Evolutionary conservation across 1,140 invertebrate genomes (phyloP).

Genomic region (Coenobita brevimanus): DNA sequence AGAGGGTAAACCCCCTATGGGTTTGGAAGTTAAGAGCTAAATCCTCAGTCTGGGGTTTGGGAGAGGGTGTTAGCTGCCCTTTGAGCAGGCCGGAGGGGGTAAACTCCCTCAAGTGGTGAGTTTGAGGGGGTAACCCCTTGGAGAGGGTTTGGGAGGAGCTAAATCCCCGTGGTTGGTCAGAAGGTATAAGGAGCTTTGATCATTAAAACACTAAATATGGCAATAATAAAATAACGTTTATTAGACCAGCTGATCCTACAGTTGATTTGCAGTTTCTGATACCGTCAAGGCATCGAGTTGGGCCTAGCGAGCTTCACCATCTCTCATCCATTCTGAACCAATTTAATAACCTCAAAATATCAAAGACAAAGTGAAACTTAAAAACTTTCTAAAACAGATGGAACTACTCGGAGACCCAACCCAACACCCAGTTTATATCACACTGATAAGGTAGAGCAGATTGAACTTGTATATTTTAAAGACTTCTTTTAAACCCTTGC

Average conservation of each 20-base stretch:
- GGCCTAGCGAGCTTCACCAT: neutral
- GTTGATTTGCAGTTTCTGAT: slow-evolving; percentile 57
- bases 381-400: neutral
- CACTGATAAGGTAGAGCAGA: slow-evolving; percentile 36
- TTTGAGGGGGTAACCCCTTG: too few relatives aligned
- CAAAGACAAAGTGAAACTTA: neutral
- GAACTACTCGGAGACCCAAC: neutral
- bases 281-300: slow-evolving; percentile 31
- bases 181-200: too few relatives aligned
- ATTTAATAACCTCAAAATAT: slow-evolving; percentile 18
- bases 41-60: too few relatives aligned
- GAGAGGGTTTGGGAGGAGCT: too few relatives aligned
- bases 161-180: too few relatives aligned
- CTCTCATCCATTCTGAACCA: neutral
- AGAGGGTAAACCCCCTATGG: too few relatives aligned
- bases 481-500: slow-evolving; percentile 40
- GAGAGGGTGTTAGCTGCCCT: too few relatives aligned
- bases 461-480: slow-evolving; percentile 3
- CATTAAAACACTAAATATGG: slow-evolving; percentile 19
- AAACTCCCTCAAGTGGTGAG: too few relatives aligned
- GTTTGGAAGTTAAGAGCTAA: too few relatives aligned
- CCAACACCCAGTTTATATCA: slow-evolving; percentile 25
- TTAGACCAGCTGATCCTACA: slow-evolving; percentile 62
- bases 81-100: too few relatives aligned
- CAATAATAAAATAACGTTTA: slow-evolving; percentile 65